Percentiles rank a stretch among this genome's conserved stretches.
These are phyloP conservation scores for Dasypogon diadema DNA, from an alignment of 2,888 invertebrate genomes.

Conservation along the genomic window DNA sequence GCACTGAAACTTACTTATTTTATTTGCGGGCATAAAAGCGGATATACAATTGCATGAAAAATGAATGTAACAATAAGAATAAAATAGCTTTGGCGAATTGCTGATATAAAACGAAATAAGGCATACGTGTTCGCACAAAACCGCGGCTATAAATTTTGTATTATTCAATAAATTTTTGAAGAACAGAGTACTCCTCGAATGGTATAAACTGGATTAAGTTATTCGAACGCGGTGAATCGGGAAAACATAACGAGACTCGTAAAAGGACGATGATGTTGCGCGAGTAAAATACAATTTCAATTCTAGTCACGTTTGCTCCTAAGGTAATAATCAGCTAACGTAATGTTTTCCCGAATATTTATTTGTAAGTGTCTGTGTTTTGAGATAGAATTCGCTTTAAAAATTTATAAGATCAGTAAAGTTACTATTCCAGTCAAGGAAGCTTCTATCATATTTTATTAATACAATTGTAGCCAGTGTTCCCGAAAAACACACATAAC, in stretches of 20 bases:
- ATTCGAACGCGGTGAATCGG: constrained; percentile 44
- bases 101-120: constrained; percentile 35
- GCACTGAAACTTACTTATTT: no score
- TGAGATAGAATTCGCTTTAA: constrained; percentile 30
- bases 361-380: constrained; percentile 6
- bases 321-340: constrained; percentile 51
- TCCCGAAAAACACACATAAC: no score
- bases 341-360: constrained; percentile 41
- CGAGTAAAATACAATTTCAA: constrained; percentile 28
- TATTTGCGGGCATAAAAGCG: no score
- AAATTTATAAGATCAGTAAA: constrained; percentile 36
- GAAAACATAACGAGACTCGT: constrained; percentile 31
- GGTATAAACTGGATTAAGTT: constrained; percentile 49
- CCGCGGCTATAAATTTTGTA: constrained; percentile 44
- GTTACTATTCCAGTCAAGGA: constrained; percentile 20
- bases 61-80: not conserved
- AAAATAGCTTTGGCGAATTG: constrained; percentile 29
- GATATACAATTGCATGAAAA: no score
- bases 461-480: constrained; percentile 5
- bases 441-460: constrained; percentile 22
- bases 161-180: constrained; percentile 50
- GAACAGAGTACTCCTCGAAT: constrained; percentile 14
- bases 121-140: constrained; percentile 41
- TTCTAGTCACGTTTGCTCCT: constrained; percentile 45
- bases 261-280: constrained; percentile 14